Percentiles rank a stretch among this genome's conserved stretches.
These are phyloP conservation scores for Eupithecia tripunctaria DNA, from an alignment of 2,888 invertebrate genomes.

Conservation along the genomic window DNA sequence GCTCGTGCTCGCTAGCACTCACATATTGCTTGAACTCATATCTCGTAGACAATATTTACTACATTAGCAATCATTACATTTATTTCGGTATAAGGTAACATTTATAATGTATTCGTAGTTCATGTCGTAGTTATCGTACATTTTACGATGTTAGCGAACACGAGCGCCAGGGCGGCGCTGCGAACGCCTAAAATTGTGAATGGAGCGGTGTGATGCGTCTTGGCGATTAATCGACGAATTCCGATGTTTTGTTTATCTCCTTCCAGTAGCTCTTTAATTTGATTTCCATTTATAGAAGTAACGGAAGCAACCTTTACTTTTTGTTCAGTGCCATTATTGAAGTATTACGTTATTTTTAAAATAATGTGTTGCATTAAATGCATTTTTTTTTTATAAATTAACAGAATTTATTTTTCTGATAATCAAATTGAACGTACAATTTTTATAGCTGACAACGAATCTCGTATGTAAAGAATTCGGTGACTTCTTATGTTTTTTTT, in stretches of 20 bases:
- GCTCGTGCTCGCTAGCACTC: conserved; percentile 13
- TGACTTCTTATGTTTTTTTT: conserved; percentile 57
- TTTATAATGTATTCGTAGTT: conserved; percentile 11
- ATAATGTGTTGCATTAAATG: conserved; percentile 82
- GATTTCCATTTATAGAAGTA: conserved; percentile 61
- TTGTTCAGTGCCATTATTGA: conserved; percentile 81
- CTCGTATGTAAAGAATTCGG: conserved; percentile 66
- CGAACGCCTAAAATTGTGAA: conserved; percentile 46
- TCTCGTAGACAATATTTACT: conserved; percentile 6
- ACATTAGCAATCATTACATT: conserved; percentile 16
- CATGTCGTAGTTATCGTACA: conserved; percentile 14
- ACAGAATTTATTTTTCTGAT: conserved; percentile 56
- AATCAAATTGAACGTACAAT: conserved; percentile 55
- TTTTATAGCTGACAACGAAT: conserved; percentile 72
- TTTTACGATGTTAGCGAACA: conserved; percentile 22
- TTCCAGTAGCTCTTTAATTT: conserved; percentile 43
- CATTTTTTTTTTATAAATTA: conserved; percentile 64
- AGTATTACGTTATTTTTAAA: conserved; percentile 82
- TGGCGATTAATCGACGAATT: conserved; percentile 63
- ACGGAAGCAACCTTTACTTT: conserved; percentile 66
- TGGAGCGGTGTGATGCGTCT: conserved; percentile 69
- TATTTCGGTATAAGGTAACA: conserved; percentile 14
- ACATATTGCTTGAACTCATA: conserved; percentile 16
- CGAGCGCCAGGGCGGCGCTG: conserved; percentile 37
- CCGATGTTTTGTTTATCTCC: conserved; percentile 56